Percentiles rank a stretch among this genome's conserved stretches.
Evolutionary conservation across 2,888 invertebrate species (phyloP).

Genomic region (Drosophila stalkeri): DNA sequence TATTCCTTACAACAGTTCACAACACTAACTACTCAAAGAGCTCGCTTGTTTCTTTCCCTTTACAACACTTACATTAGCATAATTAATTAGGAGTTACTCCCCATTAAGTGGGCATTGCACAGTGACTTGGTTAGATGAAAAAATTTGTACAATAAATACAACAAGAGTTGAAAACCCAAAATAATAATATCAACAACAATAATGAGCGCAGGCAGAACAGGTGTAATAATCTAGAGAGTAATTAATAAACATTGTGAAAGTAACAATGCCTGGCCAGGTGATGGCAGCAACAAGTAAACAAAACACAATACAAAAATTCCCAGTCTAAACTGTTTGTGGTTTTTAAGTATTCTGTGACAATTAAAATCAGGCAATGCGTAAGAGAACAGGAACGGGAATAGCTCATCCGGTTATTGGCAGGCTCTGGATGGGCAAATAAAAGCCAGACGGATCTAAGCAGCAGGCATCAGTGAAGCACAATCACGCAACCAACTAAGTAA

Average conservation of each 20-base stretch:
- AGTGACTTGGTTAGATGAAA: not conserved
- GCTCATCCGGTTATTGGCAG: constrained; percentile 30
- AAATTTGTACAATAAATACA: not conserved
- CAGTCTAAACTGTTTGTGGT: constrained; percentile 29
- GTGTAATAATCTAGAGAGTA: constrained; percentile 21
- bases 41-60: not conserved
- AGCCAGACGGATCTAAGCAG: constrained; percentile 21
- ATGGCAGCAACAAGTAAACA: not conserved
- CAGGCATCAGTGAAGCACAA: constrained; percentile 39
- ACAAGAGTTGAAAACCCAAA: not conserved
- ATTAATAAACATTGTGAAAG: constrained; percentile 25
- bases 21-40: not conserved
- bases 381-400: constrained; percentile 41
- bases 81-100: not conserved
- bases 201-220: constrained; percentile 7
- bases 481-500: constrained; percentile 13
- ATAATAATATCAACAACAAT: not conserved
- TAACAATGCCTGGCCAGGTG: constrained; percentile 38
- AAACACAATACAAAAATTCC: constrained; percentile 34
- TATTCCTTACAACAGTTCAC: too few species aligned
- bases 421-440: constrained; percentile 26
- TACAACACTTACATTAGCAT: not conserved
- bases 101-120: not conserved
- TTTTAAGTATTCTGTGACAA: constrained; percentile 12
- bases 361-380: constrained; percentile 29